phyloP scores from a whole-genome alignment of 2,113 vertebrate genomes.

The Struthio camelus region DNA sequence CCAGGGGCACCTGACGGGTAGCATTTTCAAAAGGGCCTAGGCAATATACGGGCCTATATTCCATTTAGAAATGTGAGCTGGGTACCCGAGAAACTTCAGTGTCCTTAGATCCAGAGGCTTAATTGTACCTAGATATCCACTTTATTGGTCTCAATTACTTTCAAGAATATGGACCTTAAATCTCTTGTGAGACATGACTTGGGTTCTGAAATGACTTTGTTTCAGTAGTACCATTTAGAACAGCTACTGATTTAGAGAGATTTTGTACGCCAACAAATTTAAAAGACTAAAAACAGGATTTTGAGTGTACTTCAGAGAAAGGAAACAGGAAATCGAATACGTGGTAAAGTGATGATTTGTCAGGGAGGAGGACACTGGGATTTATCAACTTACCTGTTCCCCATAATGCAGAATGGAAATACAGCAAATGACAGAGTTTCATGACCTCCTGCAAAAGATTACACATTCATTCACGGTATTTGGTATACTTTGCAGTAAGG shows the following conservation, averaged over 20 bases:
- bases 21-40: not conserved
- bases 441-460: not conserved
- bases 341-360: not conserved
- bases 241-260: not conserved
- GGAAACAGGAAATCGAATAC: not conserved
- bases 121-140: not conserved
- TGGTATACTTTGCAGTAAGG: not conserved
- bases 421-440: not conserved
- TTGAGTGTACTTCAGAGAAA: not conserved
- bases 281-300: not conserved
- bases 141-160: not conserved
- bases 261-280: not conserved
- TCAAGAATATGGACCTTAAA: not conserved
- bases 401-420: not conserved
- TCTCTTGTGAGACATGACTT: not conserved
- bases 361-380: fast-evolving
- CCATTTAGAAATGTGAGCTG: not conserved
- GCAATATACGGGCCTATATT: not conserved
- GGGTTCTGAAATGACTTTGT: not conserved
- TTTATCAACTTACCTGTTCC: not conserved
- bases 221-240: not conserved
- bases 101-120: not conserved
- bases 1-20: not conserved
- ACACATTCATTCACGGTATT: not conserved
- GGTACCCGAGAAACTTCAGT: not conserved